phyloP scores from a whole-genome alignment of 2,113 vertebrate genomes.

The Siniperca knerii region DNA sequence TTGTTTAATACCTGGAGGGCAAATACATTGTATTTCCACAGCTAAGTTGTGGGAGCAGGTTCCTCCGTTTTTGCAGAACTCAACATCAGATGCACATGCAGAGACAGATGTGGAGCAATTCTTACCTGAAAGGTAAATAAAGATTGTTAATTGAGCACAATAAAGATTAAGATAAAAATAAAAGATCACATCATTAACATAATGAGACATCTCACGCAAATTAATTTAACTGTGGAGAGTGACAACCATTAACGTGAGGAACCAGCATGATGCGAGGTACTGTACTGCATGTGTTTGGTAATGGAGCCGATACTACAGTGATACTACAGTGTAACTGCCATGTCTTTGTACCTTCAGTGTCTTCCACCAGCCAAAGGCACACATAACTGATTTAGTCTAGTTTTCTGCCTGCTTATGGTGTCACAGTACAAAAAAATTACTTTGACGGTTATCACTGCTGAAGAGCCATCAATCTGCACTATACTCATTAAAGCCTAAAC shows the following conservation, averaged over 20 bases:
- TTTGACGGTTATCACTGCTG: conserved; percentile 39
- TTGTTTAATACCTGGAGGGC: conserved; percentile 76
- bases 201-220: conserved; percentile 28
- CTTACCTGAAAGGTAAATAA: conserved; percentile 84
- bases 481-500: conserved; percentile 49
- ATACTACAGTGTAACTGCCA: neutral
- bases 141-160: conserved; percentile 16
- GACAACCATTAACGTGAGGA: conserved; percentile 30
- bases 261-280: conserved; percentile 3
- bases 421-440: neutral
- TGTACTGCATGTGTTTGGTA: neutral
- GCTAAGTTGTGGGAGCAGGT: conserved; percentile 69
- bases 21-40: conserved; percentile 79
- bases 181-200: neutral
- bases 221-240: conserved; percentile 17
- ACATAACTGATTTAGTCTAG: neutral
- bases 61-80: conserved; percentile 84
- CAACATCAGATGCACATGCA: conserved; percentile 74
- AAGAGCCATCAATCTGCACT: conserved; percentile 57
- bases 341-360: neutral
- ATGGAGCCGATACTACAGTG: conserved; percentile 27
- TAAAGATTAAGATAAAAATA: conserved; percentile 4
- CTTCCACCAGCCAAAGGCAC: conserved; percentile 15
- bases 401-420: conserved; percentile 1
- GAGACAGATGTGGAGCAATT: conserved; percentile 83